Conservation (phyloP, 1,140 invertebrate species). For the Pseudomyrmex gracilis region DNA sequence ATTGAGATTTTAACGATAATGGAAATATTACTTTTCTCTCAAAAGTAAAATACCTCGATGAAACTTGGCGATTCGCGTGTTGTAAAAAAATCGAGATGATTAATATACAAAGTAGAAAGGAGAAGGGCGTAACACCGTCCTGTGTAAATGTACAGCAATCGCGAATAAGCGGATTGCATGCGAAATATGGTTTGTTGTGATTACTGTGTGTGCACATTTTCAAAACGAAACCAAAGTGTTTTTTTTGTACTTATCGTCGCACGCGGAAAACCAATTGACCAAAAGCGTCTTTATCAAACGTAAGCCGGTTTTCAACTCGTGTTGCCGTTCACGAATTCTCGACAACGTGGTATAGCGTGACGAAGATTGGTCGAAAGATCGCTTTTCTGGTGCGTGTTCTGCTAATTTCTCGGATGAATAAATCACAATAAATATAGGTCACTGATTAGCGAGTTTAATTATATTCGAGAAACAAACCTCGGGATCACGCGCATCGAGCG, state of each 20-base stretch:
- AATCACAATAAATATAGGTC: not conserved
- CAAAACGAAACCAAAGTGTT: not conserved
- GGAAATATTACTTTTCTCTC: not conserved
- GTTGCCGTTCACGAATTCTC: not conserved
- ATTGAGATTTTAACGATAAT: not conserved
- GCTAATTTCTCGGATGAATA: not conserved
- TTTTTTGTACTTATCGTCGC: not conserved
- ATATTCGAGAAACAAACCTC: constrained; percentile 1
- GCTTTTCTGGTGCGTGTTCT: not conserved
- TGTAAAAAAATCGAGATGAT: not conserved
- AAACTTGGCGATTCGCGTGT: constrained; percentile 9
- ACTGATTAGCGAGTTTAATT: not conserved
- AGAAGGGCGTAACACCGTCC: too few species aligned
- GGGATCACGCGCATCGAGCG: not conserved
- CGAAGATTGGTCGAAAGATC: not conserved
- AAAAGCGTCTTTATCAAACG: constrained; percentile 24
- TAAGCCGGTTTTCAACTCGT: not conserved
- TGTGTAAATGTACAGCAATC: constrained; percentile 9
- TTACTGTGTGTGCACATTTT: not conserved
- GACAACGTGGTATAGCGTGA: not conserved
- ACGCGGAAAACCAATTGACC: not conserved
- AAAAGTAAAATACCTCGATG: not conserved
- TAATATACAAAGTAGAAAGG: not conserved
- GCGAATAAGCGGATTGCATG: constrained; percentile 1
- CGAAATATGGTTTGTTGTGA: constrained; percentile 1